Conservation (phyloP, 2,888 invertebrate genomes). For the Trypoxylon attenuatum region DNA sequence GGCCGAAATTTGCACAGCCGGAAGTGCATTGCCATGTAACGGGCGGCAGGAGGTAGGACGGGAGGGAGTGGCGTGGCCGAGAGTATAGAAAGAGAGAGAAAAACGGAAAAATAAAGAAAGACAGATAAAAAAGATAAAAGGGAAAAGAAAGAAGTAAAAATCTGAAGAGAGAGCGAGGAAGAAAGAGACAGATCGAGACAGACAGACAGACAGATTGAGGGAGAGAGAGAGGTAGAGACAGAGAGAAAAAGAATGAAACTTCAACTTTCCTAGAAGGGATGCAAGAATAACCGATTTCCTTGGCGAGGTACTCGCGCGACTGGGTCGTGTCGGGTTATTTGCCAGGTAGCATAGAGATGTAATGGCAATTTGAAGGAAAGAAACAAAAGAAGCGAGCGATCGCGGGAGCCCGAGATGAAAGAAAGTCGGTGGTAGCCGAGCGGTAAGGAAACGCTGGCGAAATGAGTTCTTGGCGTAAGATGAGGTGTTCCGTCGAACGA, state of each 20-base stretch:
- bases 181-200: neutral
- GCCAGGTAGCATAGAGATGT: no score
- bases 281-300: no score
- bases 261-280: neutral
- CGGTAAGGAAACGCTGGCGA: neutral
- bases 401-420: no score
- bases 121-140: slow-evolving; percentile 2
- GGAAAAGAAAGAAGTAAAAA: neutral
- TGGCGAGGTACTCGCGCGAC: no score
- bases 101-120: slow-evolving; percentile 1
- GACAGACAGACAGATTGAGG: no score
- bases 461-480: neutral
- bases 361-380: no score
- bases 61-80: no score
- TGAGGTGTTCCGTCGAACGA: no score
- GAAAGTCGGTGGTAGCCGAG: no score
- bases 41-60: slow-evolving; percentile 6
- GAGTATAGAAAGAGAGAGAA: neutral
- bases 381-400: no score
- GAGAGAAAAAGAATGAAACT: neutral
- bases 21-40: slow-evolving; percentile 54
- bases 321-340: no score
- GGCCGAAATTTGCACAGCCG: slow-evolving; percentile 49
- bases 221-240: slow-evolving; percentile 11
- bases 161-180: slow-evolving; percentile 2